Evolutionary conservation across 2,888 invertebrate genomes (phyloP).

Genomic region (Leptinotarsa juncta): DNA sequence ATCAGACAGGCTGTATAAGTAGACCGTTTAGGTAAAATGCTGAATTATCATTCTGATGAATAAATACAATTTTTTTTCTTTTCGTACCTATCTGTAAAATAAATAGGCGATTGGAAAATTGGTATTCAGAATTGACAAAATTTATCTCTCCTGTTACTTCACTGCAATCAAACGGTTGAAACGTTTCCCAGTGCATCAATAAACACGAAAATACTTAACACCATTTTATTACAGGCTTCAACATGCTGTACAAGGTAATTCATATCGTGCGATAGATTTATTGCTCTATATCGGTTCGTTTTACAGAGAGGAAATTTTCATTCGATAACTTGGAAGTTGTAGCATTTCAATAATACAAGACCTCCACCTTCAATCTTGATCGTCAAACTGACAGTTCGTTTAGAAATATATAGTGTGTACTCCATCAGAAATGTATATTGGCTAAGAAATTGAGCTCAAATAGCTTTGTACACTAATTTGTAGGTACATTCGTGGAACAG

Average conservation of each 20-base stretch:
- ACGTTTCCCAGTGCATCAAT: background rate
- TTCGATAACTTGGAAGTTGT: too few species aligned
- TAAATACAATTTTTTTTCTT: background rate
- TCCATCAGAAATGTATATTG: too few species aligned
- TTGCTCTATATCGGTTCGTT: background rate
- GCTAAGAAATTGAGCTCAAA: too few species aligned
- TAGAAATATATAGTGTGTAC: too few species aligned
- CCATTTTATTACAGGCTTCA: background rate
- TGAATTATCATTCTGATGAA: background rate
- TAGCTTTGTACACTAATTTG: too few species aligned
- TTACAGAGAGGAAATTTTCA: too few species aligned
- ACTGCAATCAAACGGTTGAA: background rate
- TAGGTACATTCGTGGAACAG: too few species aligned
- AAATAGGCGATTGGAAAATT: background rate
- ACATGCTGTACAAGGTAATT: background rate
- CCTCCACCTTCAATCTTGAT: too few species aligned
- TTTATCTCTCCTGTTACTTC: background rate
- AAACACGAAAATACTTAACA: constrained; percentile 2
- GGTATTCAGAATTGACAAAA: background rate
- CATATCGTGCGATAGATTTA: background rate
- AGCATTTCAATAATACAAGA: too few species aligned
- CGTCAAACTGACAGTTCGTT: too few species aligned
- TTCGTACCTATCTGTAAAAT: background rate
- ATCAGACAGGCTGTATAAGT: too few species aligned
- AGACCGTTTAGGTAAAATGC: too few species aligned